Evolutionary conservation across 2,113 vertebrate genomes (phyloP).

Genomic region (Mesoclemmys tuberculata): DNA sequence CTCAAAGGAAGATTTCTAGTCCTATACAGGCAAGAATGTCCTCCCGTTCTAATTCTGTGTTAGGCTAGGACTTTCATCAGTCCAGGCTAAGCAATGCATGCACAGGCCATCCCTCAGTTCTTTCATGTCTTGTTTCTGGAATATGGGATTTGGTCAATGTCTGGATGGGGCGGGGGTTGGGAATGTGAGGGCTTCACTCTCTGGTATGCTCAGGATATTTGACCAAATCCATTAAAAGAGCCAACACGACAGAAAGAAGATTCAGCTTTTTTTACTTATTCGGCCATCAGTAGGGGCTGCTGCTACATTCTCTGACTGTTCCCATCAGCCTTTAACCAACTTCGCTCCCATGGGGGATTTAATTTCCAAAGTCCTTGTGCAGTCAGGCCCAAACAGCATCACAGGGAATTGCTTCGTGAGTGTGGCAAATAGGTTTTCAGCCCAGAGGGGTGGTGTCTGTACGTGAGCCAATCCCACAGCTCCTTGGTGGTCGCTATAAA

Average conservation of each 20-base stretch:
- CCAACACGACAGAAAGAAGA: fast-evolving
- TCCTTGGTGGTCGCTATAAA: fast-evolving
- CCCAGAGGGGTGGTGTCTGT: background rate
- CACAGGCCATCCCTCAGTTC: background rate
- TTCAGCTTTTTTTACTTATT: background rate
- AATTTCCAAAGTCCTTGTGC: background rate
- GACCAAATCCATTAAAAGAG: background rate
- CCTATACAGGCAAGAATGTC: background rate
- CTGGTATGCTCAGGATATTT: background rate
- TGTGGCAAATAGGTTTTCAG: fast-evolving
- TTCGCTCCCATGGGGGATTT: fast-evolving
- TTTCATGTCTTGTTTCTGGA: fast-evolving
- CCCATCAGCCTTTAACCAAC: background rate
- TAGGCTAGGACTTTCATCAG: background rate
- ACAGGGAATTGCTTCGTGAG: fast-evolving
- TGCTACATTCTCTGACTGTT: fast-evolving
- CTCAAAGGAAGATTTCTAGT: background rate
- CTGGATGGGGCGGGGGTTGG: background rate
- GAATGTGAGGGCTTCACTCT: background rate
- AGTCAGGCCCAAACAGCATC: background rate
- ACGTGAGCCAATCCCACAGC: fast-evolving
- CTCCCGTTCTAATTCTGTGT: background rate
- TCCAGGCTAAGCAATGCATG: background rate
- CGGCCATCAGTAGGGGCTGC: fast-evolving
- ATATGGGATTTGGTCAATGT: background rate